Evolutionary conservation across 2,113 vertebrate genomes (phyloP).

Genomic region (Telmatochromis sp.): DNA sequence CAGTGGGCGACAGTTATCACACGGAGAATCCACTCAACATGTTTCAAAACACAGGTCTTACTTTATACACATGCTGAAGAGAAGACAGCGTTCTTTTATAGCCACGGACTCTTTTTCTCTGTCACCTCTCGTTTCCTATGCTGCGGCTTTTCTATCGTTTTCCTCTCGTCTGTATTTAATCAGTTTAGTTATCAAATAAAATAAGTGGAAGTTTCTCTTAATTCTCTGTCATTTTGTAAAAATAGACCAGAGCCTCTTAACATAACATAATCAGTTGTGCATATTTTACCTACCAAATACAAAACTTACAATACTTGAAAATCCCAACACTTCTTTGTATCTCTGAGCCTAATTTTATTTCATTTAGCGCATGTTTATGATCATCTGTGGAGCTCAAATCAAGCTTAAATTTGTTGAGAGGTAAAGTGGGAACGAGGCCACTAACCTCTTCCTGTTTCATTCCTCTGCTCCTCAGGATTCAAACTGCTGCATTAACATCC

Average conservation of each 20-base stretch:
- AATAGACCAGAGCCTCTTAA: neutral
- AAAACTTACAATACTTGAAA: neutral
- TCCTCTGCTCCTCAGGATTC: neutral
- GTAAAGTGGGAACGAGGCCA: neutral
- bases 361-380: neutral
- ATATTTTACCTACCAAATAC: neutral
- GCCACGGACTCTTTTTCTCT: neutral
- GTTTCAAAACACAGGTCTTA: neutral
- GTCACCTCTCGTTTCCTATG: neutral
- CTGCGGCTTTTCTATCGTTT: neutral
- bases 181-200: neutral
- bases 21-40: neutral
- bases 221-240: neutral
- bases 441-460: neutral
- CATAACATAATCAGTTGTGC: neutral
- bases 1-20: neutral
- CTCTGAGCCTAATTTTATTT: neutral
- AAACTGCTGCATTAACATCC: rapidly evolving
- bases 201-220: neutral
- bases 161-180: neutral
- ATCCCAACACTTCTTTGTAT: neutral
- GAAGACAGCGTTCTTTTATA: neutral
- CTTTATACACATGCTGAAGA: neutral
- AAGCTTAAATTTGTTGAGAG: neutral
- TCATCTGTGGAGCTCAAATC: neutral